Evolutionary conservation across 2,797 vertebrate genomes (phyloP).

Genomic region (Lacerta bilineata): DNA sequence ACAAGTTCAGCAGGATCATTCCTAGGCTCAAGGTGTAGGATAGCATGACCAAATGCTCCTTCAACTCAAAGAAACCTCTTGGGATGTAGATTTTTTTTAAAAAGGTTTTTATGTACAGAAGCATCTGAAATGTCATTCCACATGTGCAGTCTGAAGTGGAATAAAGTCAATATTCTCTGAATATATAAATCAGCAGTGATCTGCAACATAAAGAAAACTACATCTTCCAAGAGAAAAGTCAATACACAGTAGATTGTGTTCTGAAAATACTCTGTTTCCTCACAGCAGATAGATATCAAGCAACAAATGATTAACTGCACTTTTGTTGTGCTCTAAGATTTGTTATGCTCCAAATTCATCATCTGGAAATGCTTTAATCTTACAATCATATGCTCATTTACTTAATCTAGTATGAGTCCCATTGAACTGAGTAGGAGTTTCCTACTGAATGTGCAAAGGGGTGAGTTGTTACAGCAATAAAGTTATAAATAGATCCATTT

Average conservation of each 20-base stretch:
- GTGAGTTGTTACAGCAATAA: not conserved
- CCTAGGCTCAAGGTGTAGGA: no score
- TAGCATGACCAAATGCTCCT: not conserved
- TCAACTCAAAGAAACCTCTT: not conserved
- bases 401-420: not conserved
- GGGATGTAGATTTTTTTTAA: not conserved
- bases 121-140: not conserved
- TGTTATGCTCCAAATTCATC: not conserved
- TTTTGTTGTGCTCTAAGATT: not conserved
- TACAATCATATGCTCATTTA: not conserved
- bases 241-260: not conserved
- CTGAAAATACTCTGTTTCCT: not conserved
- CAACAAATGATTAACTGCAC: not conserved
- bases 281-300: not conserved
- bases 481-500: slow-evolving; percentile 8
- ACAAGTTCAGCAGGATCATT: not conserved
- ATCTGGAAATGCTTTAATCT: not conserved
- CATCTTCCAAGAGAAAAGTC: not conserved
- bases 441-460: not conserved
- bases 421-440: not conserved
- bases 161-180: no score
- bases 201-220: not conserved
- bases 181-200: no score
- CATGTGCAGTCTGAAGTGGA: not conserved
- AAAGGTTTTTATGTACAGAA: not conserved